These are phyloP conservation scores for Fundulus diaphanus DNA, from an alignment of 2,797 vertebrate species.

Conservation along the genomic window DNA sequence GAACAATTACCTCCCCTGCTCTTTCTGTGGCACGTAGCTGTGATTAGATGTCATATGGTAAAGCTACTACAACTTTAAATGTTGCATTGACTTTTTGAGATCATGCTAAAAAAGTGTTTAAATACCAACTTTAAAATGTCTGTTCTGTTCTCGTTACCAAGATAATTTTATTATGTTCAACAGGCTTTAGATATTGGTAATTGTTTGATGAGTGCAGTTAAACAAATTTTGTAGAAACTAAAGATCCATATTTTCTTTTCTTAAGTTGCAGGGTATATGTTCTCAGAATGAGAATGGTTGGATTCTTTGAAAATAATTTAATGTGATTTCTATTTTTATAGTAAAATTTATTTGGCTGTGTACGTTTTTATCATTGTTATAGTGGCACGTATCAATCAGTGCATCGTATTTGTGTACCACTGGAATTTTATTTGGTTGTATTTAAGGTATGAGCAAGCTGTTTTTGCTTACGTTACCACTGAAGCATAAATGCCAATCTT, in stretches of 20 bases:
- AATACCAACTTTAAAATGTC: conserved; percentile 16
- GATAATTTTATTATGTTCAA: conserved; percentile 19
- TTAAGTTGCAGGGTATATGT: conserved; percentile 31
- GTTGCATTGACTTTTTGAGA: conserved; percentile 26
- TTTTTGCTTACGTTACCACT: conserved; percentile 35
- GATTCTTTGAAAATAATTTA: conserved; percentile 40
- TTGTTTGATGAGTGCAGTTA: conserved; percentile 21
- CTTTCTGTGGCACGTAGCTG: conserved; percentile 43
- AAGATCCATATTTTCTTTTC: background rate
- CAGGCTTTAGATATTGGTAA: conserved; percentile 29
- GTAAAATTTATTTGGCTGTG: conserved; percentile 44
- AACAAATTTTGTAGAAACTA: conserved; percentile 29
- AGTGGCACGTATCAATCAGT: conserved; percentile 16
- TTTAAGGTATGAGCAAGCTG: conserved; percentile 27
- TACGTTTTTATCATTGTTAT: conserved; percentile 32
- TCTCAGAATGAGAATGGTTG: conserved; percentile 26
- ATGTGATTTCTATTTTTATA: conserved; percentile 61
- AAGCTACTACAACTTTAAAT: conserved; percentile 44
- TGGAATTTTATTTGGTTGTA: conserved; percentile 23
- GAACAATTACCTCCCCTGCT: conserved; percentile 33
- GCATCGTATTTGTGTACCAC: conserved; percentile 30
- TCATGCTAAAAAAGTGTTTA: conserved; percentile 11
- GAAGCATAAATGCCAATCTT: conserved; percentile 14
- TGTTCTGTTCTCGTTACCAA: background rate
- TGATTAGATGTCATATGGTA: conserved; percentile 54